Conservation (phyloP, 2,888 invertebrate species). For the Lysandra coridon region DNA sequence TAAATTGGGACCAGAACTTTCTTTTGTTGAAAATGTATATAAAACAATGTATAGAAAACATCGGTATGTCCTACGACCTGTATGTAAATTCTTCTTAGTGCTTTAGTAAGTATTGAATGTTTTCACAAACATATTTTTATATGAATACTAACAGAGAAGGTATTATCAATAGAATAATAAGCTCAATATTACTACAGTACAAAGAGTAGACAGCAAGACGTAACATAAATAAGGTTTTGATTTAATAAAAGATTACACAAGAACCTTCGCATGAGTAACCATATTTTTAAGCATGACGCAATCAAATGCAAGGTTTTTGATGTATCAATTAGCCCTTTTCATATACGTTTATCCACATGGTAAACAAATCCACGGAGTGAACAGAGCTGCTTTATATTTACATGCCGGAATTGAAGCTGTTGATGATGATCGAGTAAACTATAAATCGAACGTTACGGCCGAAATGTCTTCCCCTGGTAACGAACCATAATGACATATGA, state of each 20-base stretch:
- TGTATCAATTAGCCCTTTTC: conserved; percentile 28
- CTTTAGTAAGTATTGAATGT: neutral
- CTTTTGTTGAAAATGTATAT: neutral
- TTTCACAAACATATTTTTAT: neutral
- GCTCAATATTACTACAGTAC: neutral
- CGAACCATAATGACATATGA: conserved; percentile 19
- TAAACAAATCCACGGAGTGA: conserved; percentile 24
- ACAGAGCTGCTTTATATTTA: conserved; percentile 25
- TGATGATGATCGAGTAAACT: conserved; percentile 23
- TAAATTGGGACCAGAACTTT: conserved; percentile 10
- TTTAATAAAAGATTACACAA: conserved; percentile 4
- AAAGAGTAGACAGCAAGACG: neutral
- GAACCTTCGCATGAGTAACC: conserved; percentile 14
- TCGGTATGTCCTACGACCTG: no score
- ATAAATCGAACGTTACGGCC: neutral
- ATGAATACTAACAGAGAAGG: neutral
- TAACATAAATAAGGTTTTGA: conserved; percentile 1
- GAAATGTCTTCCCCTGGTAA: neutral
- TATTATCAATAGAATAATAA: neutral
- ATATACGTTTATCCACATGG: conserved; percentile 28
- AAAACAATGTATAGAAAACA: neutral
- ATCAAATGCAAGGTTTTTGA: conserved; percentile 19
- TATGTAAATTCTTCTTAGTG: neutral
- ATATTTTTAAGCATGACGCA: conserved; percentile 19
- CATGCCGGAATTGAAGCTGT: conserved; percentile 17